These are phyloP conservation scores for Volucella zonaria DNA, from an alignment of 2,888 invertebrate genomes.

Conservation along the genomic window DNA sequence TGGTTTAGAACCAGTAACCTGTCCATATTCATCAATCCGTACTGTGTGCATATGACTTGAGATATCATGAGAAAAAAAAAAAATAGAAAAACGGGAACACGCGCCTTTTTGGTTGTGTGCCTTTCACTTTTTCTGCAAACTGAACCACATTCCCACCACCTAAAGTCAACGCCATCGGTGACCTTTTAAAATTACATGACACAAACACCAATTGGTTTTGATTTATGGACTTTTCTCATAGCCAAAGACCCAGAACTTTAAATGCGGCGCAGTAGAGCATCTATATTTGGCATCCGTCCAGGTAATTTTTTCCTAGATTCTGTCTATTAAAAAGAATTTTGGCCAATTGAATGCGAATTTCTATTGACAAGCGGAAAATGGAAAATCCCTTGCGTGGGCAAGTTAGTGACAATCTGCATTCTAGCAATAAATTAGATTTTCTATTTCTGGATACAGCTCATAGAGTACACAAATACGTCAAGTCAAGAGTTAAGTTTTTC, in stretches of 20 bases:
- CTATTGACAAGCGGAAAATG: conserved; percentile 37
- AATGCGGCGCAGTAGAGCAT: conserved; percentile 6
- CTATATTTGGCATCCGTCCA: conserved; percentile 40
- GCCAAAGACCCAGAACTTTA: not conserved
- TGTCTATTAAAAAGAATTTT: conserved; percentile 26
- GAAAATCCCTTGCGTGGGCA: conserved; percentile 37
- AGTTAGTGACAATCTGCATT: conserved; percentile 15
- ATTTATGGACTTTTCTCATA: conserved; percentile 45
- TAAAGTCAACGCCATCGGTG: conserved; percentile 25
- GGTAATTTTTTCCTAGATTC: conserved; percentile 29
- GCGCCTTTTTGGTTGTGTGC: conserved; percentile 42
- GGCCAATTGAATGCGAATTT: not conserved
- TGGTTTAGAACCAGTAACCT: conserved; percentile 54
- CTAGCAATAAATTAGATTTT: conserved; percentile 24
- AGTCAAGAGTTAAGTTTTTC: not conserved
- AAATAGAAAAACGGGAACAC: conserved; percentile 50
- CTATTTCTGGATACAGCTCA: conserved; percentile 29
- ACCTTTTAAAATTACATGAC: conserved; percentile 47
- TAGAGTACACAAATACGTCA: too few relatives aligned
- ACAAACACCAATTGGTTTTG: not conserved
- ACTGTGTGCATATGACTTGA: conserved; percentile 32
- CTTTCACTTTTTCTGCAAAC: conserved; percentile 68
- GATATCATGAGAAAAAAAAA: not conserved
- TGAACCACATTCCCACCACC: conserved; percentile 12
- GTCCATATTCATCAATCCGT: conserved; percentile 33